These are phyloP conservation scores for Charina bottae DNA, from an alignment of 2,113 vertebrate species.

Conservation along the genomic window DNA sequence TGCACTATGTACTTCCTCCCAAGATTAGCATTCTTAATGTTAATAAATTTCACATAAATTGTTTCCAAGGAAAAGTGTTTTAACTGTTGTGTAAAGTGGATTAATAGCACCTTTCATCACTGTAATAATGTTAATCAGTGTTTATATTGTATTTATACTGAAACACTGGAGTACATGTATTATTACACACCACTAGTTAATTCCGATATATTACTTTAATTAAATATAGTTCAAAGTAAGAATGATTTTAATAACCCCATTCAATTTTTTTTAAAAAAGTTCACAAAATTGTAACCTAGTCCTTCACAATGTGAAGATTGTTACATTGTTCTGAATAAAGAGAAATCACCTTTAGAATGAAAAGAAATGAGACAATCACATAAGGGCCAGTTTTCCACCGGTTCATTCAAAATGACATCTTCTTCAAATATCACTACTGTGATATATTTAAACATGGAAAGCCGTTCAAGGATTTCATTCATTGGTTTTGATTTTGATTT, in stretches of 20 bases:
- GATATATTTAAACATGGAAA: slow-evolving; percentile 90
- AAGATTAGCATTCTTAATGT: background rate
- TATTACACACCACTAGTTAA: background rate
- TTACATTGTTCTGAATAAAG: slow-evolving; percentile 12
- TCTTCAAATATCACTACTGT: slow-evolving; percentile 89
- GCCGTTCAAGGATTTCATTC: slow-evolving; percentile 90
- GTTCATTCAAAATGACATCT: slow-evolving; percentile 86
- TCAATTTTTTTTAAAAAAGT: background rate
- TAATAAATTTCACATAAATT: background rate
- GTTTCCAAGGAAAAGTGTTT: background rate
- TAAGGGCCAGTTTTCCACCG: slow-evolving; percentile 88
- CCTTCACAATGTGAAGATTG: background rate
- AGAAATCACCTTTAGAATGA: slow-evolving; percentile 87
- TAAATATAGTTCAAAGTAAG: background rate
- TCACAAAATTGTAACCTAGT: background rate
- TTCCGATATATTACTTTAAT: background rate
- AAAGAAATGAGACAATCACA: slow-evolving; percentile 93
- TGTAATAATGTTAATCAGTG: background rate
- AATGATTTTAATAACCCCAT: background rate
- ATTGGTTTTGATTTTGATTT: slow-evolving; percentile 93
- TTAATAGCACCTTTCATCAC: background rate
- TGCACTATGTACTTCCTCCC: background rate
- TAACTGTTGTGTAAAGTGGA: background rate
- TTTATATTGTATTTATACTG: background rate
- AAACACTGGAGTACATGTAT: background rate